Base-by-base conservation (phyloP, 2,888 invertebrate genomes). In the Nephrotoma appendiculata region DNA sequence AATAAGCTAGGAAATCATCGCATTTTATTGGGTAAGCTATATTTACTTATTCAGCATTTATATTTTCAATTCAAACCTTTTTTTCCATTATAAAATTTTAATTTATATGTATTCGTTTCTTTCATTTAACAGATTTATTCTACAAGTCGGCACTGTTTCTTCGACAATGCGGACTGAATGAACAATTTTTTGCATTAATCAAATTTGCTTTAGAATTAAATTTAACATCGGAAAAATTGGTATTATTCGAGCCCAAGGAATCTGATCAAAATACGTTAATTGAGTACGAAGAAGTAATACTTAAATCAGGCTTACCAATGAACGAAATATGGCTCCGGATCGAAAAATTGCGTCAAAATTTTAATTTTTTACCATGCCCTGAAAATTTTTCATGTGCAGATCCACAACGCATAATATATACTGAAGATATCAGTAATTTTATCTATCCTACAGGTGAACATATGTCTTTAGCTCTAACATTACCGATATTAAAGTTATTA, bases 241-340 rank as follows among this genome's bases (percentile, higher is more conserved):
- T 90, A 44, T 90, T 89, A 52, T 88, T 91, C 19, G 89, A 89
- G 86, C 90, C 91, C 0, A 71, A 88, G 0, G 90, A 89, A 1
- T 88, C 88, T 0, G 90, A 90, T 71, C 91, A 92, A 87, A 87
- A 88, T 4, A 89, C 89, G 0, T 88, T 93, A 88, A 92, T 94
- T 86, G 94, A 94, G 86, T 92, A 94, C 88, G 95, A 95, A 90
- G 95, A 95, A 89, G 90, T 93, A 1, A 93, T 95, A 86, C 90
- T 95, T 86, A 92, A 91, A 52, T 94, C 94, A 86, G 94, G 95
- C 86, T 91, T 97, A 89, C 96, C 96, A 42, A 92, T 95, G 89
- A 93, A 94, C 89, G 94, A 95, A 88, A 92, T 96, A 88, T 96
- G 96, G 96, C 92, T 94, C 88, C 93, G 96, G 87, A 94, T 95